Evolutionary conservation across 2,888 invertebrate species (phyloP).

Genomic region (Gymnocheta viridis): DNA sequence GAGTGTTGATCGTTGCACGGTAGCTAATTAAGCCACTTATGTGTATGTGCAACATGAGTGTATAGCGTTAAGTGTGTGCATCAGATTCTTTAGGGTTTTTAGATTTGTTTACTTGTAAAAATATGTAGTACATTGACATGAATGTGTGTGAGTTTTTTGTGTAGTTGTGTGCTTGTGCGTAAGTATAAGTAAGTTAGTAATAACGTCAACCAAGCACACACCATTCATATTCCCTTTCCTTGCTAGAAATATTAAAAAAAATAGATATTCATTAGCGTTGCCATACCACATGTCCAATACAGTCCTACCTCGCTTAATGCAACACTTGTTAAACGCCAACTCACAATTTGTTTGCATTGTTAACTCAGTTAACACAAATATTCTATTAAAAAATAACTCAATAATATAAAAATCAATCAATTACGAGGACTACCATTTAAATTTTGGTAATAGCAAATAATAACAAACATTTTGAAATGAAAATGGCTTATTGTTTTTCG

Average conservation of each 20-base stretch:
- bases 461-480: too few relatives aligned
- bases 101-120: constrained; percentile 33
- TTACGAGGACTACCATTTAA: too few relatives aligned
- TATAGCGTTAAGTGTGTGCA: constrained; percentile 42
- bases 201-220: constrained; percentile 53
- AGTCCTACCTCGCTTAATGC: too few relatives aligned
- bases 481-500: too few relatives aligned
- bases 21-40: constrained; percentile 79
- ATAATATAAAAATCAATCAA: too few relatives aligned
- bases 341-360: too few relatives aligned
- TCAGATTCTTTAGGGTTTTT: constrained; percentile 72
- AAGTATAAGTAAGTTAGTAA: constrained; percentile 48
- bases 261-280: constrained; percentile 29
- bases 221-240: constrained; percentile 39
- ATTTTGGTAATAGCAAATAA: too few relatives aligned
- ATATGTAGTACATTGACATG: background rate
- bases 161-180: background rate
- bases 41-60: constrained; percentile 69
- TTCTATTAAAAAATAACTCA: too few relatives aligned
- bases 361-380: too few relatives aligned
- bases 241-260: background rate
- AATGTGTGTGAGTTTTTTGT: too few relatives aligned
- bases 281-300: constrained; percentile 18
- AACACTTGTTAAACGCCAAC: too few relatives aligned
- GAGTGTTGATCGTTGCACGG: constrained; percentile 79